Evolutionary conservation across 2,888 invertebrate species (phyloP).

Genomic region (Troides helena): DNA sequence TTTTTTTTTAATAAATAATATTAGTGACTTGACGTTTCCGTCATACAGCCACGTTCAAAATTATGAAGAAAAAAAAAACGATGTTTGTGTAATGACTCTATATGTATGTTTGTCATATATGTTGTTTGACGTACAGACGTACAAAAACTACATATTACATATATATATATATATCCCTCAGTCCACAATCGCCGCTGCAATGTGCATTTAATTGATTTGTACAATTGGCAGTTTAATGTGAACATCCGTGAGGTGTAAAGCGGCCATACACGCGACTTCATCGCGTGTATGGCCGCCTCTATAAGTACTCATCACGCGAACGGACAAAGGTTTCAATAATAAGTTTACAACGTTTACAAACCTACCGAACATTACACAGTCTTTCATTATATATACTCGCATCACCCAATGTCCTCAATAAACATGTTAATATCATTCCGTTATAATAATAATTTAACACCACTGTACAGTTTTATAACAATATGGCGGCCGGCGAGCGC

Average conservation of each 20-base stretch:
- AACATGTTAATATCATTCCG: constrained; percentile 21
- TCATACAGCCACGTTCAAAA: too few relatives aligned
- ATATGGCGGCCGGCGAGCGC: not conserved
- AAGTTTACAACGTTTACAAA: constrained; percentile 1
- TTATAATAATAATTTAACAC: constrained; percentile 17
- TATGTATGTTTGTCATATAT: too few relatives aligned
- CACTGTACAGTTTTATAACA: constrained; percentile 13
- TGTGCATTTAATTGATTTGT: constrained; percentile 3
- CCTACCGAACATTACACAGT: constrained; percentile 36
- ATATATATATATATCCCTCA: not conserved
- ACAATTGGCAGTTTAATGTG: constrained; percentile 16
- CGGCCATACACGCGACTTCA: not conserved
- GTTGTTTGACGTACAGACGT: too few relatives aligned
- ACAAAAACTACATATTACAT: too few relatives aligned
- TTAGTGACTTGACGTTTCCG: too few relatives aligned
- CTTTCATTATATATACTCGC: constrained; percentile 33
- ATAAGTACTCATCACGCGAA: too few relatives aligned
- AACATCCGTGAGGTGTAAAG: not conserved
- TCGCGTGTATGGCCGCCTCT: not conserved
- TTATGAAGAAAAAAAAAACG: too few relatives aligned
- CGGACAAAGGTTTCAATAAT: too few relatives aligned
- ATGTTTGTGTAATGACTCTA: too few relatives aligned
- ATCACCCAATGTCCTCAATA: constrained; percentile 31
- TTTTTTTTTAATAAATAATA: too few relatives aligned
- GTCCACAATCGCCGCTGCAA: not conserved